Evolutionary conservation across 2,888 invertebrate genomes (phyloP).

Genomic region (Drosophila macrothrix): DNA sequence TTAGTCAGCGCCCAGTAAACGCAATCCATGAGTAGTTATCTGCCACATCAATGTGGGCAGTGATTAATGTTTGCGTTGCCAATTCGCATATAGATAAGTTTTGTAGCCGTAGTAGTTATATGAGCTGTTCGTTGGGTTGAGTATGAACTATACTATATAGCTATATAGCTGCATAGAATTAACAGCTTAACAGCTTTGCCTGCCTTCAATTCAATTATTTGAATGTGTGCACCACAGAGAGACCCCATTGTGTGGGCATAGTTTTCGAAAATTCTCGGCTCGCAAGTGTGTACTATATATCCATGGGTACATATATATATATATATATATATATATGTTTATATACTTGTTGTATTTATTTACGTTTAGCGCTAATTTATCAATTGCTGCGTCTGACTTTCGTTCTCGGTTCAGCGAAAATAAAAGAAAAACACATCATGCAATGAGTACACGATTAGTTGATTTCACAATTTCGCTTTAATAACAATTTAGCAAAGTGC

Average conservation of each 20-base stretch:
- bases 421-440: constrained; percentile 38
- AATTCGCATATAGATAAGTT: constrained; percentile 55
- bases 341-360: constrained; percentile 20
- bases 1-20: constrained; percentile 33
- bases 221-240: constrained; percentile 41
- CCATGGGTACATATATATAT: constrained; percentile 12
- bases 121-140: constrained; percentile 3
- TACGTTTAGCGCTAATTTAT: constrained; percentile 62
- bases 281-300: constrained; percentile 9
- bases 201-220: constrained; percentile 77
- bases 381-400: constrained; percentile 74
- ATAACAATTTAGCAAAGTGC: constrained; percentile 69
- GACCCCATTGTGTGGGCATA: constrained; percentile 63
- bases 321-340: constrained; percentile 4
- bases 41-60: constrained; percentile 37
- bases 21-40: constrained; percentile 27
- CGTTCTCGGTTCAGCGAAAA: constrained; percentile 51
- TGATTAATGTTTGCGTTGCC: constrained; percentile 60
- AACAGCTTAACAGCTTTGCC: constrained; percentile 68
- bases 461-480: constrained; percentile 64
- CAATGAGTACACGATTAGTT: constrained; percentile 41
- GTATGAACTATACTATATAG: constrained; percentile 10
- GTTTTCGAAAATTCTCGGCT: constrained; percentile 61
- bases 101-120: constrained; percentile 17
- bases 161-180: constrained; percentile 23